phyloP scores from a whole-genome alignment of 1,140 invertebrate genomes.

The Phocides pigmalion region DNA sequence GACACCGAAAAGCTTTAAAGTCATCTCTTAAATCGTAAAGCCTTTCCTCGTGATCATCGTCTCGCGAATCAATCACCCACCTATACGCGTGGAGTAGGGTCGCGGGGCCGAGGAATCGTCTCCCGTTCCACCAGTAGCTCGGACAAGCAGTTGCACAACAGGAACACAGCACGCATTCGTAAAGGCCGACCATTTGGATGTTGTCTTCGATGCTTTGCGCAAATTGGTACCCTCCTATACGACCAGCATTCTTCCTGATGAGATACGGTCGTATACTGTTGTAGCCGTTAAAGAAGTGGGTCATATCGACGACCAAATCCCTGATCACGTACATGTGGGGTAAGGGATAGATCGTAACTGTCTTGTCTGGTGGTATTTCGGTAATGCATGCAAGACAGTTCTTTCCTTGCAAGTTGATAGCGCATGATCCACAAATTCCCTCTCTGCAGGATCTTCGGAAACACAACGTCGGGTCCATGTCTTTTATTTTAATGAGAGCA shows the following conservation, averaged over 20 bases:
- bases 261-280: constrained; percentile 94
- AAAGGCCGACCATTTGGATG: constrained; percentile 90
- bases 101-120: constrained; percentile 71
- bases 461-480: constrained; percentile 92
- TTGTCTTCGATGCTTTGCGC: constrained; percentile 88
- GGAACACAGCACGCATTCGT: constrained; percentile 94
- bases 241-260: constrained; percentile 87
- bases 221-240: constrained; percentile 83
- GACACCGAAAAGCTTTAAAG: constrained; percentile 90
- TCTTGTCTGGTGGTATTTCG: constrained; percentile 76
- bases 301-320: constrained; percentile 95
- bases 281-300: constrained; percentile 94
- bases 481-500: constrained; percentile 94
- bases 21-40: constrained; percentile 88
- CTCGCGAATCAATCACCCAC: constrained; percentile 92
- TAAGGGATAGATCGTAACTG: constrained; percentile 92
- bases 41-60: constrained; percentile 87
- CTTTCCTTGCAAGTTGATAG: constrained; percentile 94
- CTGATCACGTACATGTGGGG: constrained; percentile 97
- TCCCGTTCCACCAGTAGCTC: constrained; percentile 93
- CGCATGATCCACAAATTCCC: constrained; percentile 96
- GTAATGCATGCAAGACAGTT: constrained; percentile 94
- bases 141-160: constrained; percentile 95
- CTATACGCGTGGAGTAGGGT: constrained; percentile 81
- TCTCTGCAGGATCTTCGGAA: constrained; percentile 94